Evolutionary conservation across 2,797 vertebrate genomes (phyloP).

Genomic region (Eulemur rubriventer): DNA sequence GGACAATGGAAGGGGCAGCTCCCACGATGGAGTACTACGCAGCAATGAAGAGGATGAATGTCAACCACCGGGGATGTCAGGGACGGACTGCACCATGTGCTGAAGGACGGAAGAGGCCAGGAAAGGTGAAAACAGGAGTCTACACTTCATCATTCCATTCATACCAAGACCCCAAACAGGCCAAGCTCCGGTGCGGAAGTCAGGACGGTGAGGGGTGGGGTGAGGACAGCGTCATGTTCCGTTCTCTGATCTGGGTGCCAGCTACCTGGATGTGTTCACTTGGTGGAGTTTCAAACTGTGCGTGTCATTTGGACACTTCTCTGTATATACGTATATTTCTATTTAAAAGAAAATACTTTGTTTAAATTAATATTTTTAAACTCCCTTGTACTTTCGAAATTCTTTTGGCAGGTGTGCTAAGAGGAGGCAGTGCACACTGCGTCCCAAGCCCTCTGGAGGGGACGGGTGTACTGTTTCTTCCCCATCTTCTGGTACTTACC

Average conservation of each 20-base stretch:
- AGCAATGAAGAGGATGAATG: background rate
- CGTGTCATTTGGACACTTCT: accelerated
- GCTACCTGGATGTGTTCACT: accelerated
- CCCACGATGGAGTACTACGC: accelerated
- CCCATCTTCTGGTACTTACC: background rate
- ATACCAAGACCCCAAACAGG: background rate
- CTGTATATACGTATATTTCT: no score
- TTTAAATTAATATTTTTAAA: background rate
- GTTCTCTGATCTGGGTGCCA: no score
- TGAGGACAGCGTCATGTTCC: accelerated
- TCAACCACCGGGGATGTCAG: accelerated
- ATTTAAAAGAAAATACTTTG: background rate
- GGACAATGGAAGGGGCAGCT: accelerated
- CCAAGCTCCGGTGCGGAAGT: accelerated
- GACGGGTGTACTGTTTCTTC: accelerated
- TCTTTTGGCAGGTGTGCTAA: background rate
- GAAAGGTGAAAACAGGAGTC: accelerated
- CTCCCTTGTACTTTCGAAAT: background rate
- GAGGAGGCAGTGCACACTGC: background rate
- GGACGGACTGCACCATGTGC: accelerated
- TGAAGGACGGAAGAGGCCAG: accelerated
- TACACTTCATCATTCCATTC: accelerated
- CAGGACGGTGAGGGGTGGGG: accelerated
- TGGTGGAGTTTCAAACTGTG: background rate
- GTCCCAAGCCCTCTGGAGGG: background rate